Percentiles rank a stretch among this genome's conserved stretches.
Evolutionary conservation across 2,888 invertebrate genomes (phyloP).

Genomic region (Rhimphoctona megacephalus): DNA sequence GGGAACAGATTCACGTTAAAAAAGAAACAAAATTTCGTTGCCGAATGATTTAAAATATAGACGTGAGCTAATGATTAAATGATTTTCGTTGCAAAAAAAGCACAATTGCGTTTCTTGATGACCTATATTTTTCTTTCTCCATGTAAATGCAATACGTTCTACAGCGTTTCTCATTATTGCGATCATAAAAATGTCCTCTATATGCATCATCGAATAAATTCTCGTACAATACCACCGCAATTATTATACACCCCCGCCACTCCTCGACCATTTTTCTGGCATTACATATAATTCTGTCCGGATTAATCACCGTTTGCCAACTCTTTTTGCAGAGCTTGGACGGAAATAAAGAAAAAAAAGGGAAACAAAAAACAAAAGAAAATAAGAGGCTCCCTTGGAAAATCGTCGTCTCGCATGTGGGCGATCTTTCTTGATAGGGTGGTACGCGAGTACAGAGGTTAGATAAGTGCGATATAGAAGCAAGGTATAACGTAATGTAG

Average conservation of each 20-base stretch:
- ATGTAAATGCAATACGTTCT: neutral
- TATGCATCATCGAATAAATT: neutral
- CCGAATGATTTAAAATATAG: too few species aligned
- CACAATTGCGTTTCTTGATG: too few species aligned
- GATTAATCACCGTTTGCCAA: conserved; percentile 19
- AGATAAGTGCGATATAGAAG: conserved; percentile 39
- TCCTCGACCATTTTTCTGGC: neutral
- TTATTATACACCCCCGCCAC: neutral
- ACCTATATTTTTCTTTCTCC: neutral
- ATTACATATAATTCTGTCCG: neutral
- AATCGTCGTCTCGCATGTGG: conserved; percentile 66
- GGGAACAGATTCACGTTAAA: neutral
- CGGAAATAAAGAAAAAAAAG: neutral
- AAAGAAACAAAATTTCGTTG: too few species aligned
- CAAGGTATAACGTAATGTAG: conserved; percentile 30
- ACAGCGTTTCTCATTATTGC: neutral
- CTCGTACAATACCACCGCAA: neutral
- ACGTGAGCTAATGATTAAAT: too few species aligned
- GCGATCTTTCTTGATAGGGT: conserved; percentile 55
- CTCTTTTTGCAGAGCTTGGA: neutral
- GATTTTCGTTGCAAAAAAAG: too few species aligned
- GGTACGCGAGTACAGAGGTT: conserved; percentile 45
- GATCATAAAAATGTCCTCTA: neutral
- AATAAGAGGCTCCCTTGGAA: conserved; percentile 22
- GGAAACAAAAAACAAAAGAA: neutral